Base-by-base conservation (phyloP, 1,140 invertebrate genomes). In the Drosophila funebris region DNA sequence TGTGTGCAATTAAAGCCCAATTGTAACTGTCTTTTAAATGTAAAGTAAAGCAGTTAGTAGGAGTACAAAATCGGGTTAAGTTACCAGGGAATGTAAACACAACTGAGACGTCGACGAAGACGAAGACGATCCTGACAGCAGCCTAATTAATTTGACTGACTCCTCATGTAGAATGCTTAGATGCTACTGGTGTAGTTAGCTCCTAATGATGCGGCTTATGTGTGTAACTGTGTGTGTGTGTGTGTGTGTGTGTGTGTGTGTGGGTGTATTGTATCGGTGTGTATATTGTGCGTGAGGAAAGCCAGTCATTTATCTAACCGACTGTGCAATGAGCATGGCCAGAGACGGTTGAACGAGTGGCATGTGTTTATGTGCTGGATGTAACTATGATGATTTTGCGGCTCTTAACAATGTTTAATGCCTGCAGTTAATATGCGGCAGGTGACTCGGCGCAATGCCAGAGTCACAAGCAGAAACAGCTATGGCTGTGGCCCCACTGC, bases 361-460 rank as follows among this genome's bases (percentile, higher is more conserved):
- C 31, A 8, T 33, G 41, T 62, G 44, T 62, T 9, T 68, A 52
- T 36, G 20, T 41, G 37, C 16, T 14, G n/a, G 37, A 27, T 61
- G 24, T 57, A 33, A 58, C 54, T 69, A 69, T 76, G 61, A 69
- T 72, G 62, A 82, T 73, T 73, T 69, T 81, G 69, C 78, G 74
- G 73, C 63, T 50, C 54, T 67, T 75, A 60, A 70, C 52, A 69
- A 77, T 73, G 57, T 72, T 75, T 78, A 83, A 89, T 80, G 64
- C 68, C 71, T 88, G 76, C 83, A 88, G 88, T 90, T 90, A 90
- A 90, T 90, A 88, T 90, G 79, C 76, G 82, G 68, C 75, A 83
- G 87, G 76, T 90, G 87, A 90, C 71, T 88, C 68, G 62, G 50
- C 81, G 56, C 36, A 58, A 64, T 63, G 61, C 50, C 56, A 68